These are phyloP conservation scores for Orthonyx spaldingii DNA, from an alignment of 2,113 vertebrate species.

Conservation along the genomic window DNA sequence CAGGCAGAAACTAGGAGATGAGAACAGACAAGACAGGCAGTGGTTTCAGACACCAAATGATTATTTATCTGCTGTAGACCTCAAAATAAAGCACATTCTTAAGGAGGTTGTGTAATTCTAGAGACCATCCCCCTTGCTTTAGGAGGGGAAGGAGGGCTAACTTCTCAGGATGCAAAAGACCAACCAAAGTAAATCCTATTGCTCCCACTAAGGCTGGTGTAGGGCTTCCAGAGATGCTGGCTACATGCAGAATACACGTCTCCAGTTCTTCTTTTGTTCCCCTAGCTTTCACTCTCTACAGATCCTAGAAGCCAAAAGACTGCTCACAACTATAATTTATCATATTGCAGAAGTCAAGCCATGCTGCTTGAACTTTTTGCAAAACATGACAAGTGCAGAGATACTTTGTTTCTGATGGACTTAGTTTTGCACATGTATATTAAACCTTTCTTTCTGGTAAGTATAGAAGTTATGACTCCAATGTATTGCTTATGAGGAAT, in stretches of 20 bases:
- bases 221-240: background rate
- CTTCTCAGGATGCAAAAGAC: background rate
- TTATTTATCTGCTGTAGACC: background rate
- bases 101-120: background rate
- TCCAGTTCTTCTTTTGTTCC: background rate
- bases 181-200: background rate
- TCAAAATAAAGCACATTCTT: background rate
- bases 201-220: background rate
- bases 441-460: background rate
- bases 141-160: background rate
- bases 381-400: background rate
- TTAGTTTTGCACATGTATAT: fast-evolving
- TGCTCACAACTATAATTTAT: background rate
- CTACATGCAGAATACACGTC: background rate
- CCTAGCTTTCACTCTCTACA: background rate
- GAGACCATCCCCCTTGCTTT: background rate
- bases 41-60: background rate
- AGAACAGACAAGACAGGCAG: background rate
- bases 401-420: background rate
- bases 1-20: background rate
- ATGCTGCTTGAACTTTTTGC: background rate
- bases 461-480: background rate
- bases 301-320: background rate
- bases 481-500: background rate
- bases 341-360: background rate